Evolutionary conservation across 2,113 vertebrate genomes (phyloP), one percentile per base, ranked within the genome.

Genomic region (Nycticryphes semicollaris): DNA sequence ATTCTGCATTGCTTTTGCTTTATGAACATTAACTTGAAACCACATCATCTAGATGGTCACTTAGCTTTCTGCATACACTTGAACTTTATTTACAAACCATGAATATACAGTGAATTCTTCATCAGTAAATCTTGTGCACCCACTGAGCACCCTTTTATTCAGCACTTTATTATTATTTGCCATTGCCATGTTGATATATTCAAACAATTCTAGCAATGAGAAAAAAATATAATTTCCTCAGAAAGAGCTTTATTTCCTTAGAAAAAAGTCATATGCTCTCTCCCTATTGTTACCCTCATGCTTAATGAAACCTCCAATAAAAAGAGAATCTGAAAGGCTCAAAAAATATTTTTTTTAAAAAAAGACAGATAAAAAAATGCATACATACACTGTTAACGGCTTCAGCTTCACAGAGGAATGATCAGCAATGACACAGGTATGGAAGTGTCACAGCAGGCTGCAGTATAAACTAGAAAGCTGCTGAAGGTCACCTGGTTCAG

Each of bases 271-370:
- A 76, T 28, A 59, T 59, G 51, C 19, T 57, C 28, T 76, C 70
- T 57, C 31, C 53, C 25, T 70, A 25, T 21, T 59, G 23, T 6
- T 7, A 33, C 19, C 12, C 53, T 78, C 18, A 25, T 8, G 28
- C 54, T 62, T 60, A 53, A 45, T 78, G 74, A 77, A 57, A 88
- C 48, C 67, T 81, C 68, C 66, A 72, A 92, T 27, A 66, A 57
- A 41, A 64, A 81, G 50, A 74, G 62, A 84, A 20, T 35, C n/a
- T 48, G 77, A 43, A 78, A 73, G 66, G 47, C 73, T 88, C 77
- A 13, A 62, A 79, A 62, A 75, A 51, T 48, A 83, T 87, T 93
- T 96, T 93, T 87, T 96, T 93, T 87, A 43, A 74, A 84, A 72
- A 47, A 74, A 31, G 27, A 56, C 14, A 56, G 31, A 88, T 50